phyloP scores from a whole-genome alignment of 2,113 vertebrate species.

The Tor tambroides region DNA sequence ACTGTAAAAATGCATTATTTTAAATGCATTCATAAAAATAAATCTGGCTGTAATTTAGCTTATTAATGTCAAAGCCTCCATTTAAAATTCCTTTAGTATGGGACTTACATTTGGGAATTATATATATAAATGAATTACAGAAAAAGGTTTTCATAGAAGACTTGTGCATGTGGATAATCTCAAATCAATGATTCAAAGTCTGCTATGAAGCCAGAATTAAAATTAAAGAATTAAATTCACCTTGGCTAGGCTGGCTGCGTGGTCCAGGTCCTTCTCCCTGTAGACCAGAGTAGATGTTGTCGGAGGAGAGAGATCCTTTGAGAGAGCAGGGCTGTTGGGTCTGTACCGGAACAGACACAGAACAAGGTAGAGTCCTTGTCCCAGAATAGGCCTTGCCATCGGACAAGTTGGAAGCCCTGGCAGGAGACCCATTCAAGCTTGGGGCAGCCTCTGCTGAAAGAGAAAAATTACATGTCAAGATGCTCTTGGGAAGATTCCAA shows the following conservation, averaged over 20 bases:
- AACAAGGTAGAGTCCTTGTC: conserved; percentile 71
- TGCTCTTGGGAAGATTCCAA: neutral
- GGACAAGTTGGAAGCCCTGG: conserved; percentile 63
- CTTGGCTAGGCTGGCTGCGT: conserved; percentile 80
- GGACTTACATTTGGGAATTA: neutral
- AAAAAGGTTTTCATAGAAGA: neutral
- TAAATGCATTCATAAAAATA: neutral
- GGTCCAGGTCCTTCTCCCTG: conserved; percentile 80
- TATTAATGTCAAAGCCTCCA: neutral
- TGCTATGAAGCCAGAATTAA: neutral
- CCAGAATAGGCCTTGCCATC: conserved; percentile 64
- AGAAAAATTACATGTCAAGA: neutral
- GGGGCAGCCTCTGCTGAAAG: conserved; percentile 67
- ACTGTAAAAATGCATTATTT: neutral
- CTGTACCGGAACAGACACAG: conserved; percentile 84
- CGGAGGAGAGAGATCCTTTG: conserved; percentile 93
- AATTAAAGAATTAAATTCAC: conserved; percentile 72
- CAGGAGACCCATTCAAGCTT: conserved; percentile 77
- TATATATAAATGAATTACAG: neutral
- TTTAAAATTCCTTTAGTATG: neutral
- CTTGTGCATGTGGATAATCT: neutral
- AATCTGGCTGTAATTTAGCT: neutral
- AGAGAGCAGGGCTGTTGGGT: conserved; percentile 98
- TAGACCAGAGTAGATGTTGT: conserved; percentile 90
- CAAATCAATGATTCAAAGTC: neutral